Conservation (phyloP, 2,888 invertebrate genomes). For the Trichogramma evanescens region DNA sequence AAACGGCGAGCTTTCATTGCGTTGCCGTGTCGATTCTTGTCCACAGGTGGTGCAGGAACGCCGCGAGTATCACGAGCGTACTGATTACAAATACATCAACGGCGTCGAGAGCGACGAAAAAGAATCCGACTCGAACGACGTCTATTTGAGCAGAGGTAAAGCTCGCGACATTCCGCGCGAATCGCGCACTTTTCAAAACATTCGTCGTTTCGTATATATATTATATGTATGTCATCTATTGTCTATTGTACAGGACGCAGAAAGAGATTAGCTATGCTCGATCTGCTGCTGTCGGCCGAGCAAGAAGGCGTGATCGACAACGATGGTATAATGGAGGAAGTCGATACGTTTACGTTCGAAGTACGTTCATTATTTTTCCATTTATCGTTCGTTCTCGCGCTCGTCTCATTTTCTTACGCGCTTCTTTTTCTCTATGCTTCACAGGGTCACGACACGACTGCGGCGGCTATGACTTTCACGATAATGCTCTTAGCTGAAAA, state of each 20-base stretch:
- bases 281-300: slow-evolving; percentile 33
- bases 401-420: too few species aligned
- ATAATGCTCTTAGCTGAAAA: slow-evolving; percentile 51
- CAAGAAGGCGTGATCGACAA: slow-evolving; percentile 29
- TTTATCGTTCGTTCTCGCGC: too few species aligned
- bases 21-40: not conserved
- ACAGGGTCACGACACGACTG: slow-evolving; percentile 60
- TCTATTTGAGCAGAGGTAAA: not conserved
- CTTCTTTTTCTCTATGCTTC: slow-evolving; percentile 21
- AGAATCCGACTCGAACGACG: not conserved
- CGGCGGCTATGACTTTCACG: slow-evolving; percentile 50
- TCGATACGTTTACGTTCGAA: slow-evolving; percentile 33
- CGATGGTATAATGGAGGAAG: slow-evolving; percentile 38
- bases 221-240: not conserved
- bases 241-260: slow-evolving; percentile 10
- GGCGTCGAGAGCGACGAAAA: not conserved
- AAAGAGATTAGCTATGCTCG: slow-evolving; percentile 35
- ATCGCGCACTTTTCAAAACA: not conserved
- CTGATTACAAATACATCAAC: slow-evolving; percentile 15
- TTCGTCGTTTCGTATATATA: not conserved
- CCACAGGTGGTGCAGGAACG: slow-evolving; percentile 21
- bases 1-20: too few species aligned
- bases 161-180: not conserved
- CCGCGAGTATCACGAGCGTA: slow-evolving; percentile 19
- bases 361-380: not conserved